Evolutionary conservation across 2,888 invertebrate species (phyloP).

Genomic region (Dyspetes luteomarginatus): DNA sequence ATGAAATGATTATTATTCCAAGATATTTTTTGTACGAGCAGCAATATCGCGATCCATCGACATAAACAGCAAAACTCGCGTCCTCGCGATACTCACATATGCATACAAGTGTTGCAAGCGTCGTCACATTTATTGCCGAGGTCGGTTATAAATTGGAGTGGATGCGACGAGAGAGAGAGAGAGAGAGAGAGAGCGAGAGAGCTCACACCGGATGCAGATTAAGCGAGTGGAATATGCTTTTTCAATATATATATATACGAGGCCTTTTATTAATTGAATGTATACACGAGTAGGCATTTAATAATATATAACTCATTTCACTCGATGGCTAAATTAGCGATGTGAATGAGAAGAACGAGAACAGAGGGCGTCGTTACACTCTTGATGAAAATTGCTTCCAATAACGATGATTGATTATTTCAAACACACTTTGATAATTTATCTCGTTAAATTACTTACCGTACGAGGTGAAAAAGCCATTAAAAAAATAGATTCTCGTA

Average conservation of each 20-base stretch:
- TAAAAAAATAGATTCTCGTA: not conserved
- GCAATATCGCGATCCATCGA: conserved; percentile 9
- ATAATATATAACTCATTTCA: conserved; percentile 40
- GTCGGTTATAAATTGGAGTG: conserved; percentile 65
- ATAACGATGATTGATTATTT: conserved; percentile 50
- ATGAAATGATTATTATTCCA: conserved; percentile 5
- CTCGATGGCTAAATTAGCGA: conserved; percentile 37
- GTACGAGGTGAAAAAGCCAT: not conserved
- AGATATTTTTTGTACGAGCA: not conserved
- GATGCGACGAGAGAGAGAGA: conserved; percentile 38
- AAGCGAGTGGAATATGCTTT: conserved; percentile 49
- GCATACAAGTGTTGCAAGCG: conserved; percentile 26
- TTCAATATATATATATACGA: conserved; percentile 52
- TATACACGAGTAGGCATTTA: conserved; percentile 34
- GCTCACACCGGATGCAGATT: conserved; percentile 52
- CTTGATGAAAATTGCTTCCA: conserved; percentile 20
- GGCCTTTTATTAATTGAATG: too few relatives aligned
- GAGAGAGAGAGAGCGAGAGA: not conserved
- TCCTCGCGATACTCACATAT: conserved; percentile 17
- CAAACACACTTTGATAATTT: conserved; percentile 24
- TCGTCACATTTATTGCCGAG: conserved; percentile 61
- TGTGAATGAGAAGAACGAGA: conserved; percentile 17
- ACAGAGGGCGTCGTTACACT: not conserved
- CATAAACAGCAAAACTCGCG: not conserved
- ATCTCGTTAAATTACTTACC: conserved; percentile 18